Evolutionary conservation across 2,797 vertebrate genomes (phyloP).

Genomic region (Mastacembelus armatus): DNA sequence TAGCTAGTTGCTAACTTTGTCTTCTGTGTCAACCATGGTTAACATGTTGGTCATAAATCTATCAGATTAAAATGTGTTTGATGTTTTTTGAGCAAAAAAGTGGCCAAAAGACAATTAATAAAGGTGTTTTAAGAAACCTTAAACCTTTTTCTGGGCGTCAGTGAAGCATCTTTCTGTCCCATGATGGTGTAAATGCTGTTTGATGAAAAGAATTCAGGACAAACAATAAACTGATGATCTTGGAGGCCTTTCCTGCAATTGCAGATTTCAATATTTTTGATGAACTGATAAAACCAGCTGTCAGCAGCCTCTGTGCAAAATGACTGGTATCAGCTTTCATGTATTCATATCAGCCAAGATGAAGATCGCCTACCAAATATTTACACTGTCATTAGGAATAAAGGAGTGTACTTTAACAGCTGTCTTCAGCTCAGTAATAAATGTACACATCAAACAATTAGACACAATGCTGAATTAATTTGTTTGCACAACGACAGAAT

Average conservation of each 20-base stretch:
- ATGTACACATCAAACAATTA: slow-evolving; percentile 20
- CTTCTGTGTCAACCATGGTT: too few relatives aligned
- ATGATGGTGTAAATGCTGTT: background rate
- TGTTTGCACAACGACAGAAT: slow-evolving; percentile 25
- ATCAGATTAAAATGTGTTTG: too few relatives aligned
- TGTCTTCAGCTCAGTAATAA: slow-evolving; percentile 17
- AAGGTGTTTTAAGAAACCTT: too few relatives aligned
- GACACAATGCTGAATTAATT: slow-evolving; percentile 36
- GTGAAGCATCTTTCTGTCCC: background rate
- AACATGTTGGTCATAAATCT: too few relatives aligned
- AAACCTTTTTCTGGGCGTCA: background rate
- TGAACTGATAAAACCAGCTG: background rate
- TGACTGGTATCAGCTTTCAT: background rate
- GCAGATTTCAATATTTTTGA: background rate
- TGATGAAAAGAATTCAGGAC: too few relatives aligned
- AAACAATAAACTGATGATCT: background rate
- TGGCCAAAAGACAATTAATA: too few relatives aligned
- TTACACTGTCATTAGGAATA: slow-evolving; percentile 8
- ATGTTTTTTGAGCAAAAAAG: too few relatives aligned
- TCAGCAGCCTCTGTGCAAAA: background rate
- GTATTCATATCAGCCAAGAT: background rate
- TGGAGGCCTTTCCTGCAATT: background rate
- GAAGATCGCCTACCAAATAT: background rate
- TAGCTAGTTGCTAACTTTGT: too few relatives aligned
- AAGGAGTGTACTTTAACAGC: background rate